Conservation (phyloP, 2,797 vertebrate genomes). For the Sebastes miniatus region DNA sequence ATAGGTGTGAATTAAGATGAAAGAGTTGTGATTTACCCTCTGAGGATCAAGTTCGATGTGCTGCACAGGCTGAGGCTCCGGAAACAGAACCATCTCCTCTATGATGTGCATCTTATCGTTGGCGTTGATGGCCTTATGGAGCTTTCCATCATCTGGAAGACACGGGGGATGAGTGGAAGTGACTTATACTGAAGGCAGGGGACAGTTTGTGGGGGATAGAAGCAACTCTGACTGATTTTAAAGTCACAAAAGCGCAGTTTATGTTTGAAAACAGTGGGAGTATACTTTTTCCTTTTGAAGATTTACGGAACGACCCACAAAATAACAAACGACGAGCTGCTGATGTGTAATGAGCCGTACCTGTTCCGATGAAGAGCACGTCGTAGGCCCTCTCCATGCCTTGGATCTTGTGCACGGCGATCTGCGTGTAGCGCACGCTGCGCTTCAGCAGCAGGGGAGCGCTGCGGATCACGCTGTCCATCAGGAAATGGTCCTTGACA, state of each 20-base stretch:
- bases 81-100: slow-evolving; percentile 90
- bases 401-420: slow-evolving; percentile 86
- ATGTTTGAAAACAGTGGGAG: background rate
- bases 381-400: slow-evolving; percentile 85
- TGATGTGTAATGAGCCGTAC: slow-evolving; percentile 61
- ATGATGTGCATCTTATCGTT: slow-evolving; percentile 86
- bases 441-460: slow-evolving; percentile 86
- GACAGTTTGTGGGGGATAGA: background rate
- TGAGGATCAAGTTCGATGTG: slow-evolving; percentile 89
- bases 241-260: background rate
- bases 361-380: slow-evolving; percentile 91
- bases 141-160: slow-evolving; percentile 85
- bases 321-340: background rate
- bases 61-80: slow-evolving; percentile 83
- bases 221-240: background rate
- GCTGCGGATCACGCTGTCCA: slow-evolving; percentile 90
- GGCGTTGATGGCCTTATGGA: slow-evolving; percentile 90
- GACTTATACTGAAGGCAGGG: background rate
- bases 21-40: slow-evolving; percentile 70
- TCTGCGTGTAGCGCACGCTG: slow-evolving; percentile 87
- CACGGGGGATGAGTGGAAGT: background rate
- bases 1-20: background rate
- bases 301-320: background rate
- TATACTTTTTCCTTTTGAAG: background rate
- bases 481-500: slow-evolving; percentile 95